Evolutionary conservation across 2,113 vertebrate species (phyloP).

Genomic region (Girardinichthys multiradiatus): DNA sequence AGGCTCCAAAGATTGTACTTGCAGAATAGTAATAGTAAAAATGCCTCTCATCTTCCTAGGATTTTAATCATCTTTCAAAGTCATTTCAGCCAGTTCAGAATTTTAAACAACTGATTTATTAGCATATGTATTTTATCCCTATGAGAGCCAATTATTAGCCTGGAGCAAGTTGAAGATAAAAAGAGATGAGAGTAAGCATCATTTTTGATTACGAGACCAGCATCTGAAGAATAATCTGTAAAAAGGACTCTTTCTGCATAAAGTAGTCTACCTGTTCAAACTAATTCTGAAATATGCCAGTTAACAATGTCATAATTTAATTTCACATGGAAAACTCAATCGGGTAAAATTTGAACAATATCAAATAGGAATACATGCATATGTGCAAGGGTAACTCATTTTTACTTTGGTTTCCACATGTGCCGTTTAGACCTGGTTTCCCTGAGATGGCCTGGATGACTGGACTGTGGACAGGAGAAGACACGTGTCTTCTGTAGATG

Average conservation of each 20-base stretch:
- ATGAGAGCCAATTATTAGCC: not conserved
- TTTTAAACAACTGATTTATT: constrained; percentile 19
- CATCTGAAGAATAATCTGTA: not conserved
- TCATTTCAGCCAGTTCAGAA: constrained; percentile 19
- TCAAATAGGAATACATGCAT: not conserved
- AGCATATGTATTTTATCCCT: constrained; percentile 7
- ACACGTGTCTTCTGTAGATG: constrained; percentile 85
- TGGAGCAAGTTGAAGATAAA: not conserved
- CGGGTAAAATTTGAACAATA: not conserved
- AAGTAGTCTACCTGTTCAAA: not conserved
- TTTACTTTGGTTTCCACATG: constrained; percentile 79
- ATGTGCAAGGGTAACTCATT: not conserved
- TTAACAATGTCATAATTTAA: not conserved
- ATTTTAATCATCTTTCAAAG: constrained; percentile 7
- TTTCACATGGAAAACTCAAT: not conserved
- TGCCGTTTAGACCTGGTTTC: constrained; percentile 43
- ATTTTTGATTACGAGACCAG: not conserved
- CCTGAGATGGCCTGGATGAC: constrained; percentile 53
- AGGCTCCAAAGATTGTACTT: too few relatives aligned
- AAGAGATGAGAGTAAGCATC: not conserved
- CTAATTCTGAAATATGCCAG: not conserved
- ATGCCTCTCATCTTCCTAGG: not conserved
- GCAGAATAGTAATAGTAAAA: not conserved
- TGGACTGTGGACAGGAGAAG: constrained; percentile 22
- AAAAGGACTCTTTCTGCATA: not conserved